Percentiles rank a stretch among this genome's conserved stretches.
phyloP scores from a whole-genome alignment of 2,888 invertebrate species.

The Nephrotoma guestfalica region DNA sequence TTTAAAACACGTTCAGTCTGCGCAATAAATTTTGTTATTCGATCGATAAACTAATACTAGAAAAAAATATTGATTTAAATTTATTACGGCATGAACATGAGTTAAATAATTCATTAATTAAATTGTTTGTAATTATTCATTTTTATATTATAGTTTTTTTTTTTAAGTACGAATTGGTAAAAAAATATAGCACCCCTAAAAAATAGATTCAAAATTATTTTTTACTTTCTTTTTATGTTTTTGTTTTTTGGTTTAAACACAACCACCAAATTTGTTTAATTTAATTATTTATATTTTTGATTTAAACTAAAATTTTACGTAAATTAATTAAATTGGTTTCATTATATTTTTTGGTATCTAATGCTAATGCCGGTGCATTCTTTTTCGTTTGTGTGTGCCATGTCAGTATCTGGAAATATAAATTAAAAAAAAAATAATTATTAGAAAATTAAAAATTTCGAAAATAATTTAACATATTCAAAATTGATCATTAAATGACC shows the following conservation, averaged over 20 bases:
- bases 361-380: slow-evolving; percentile 41
- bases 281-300: not conserved
- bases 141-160: not conserved
- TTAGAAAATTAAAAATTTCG: not conserved
- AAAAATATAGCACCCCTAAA: not conserved
- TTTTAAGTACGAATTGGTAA: not conserved
- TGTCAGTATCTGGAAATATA: slow-evolving; percentile 40
- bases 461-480: not conserved
- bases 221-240: not conserved
- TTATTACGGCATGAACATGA: not conserved
- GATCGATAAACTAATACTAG: not conserved
- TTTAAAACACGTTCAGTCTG: not conserved
- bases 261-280: not conserved
- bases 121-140: not conserved
- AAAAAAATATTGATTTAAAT: not conserved
- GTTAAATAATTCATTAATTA: not conserved
- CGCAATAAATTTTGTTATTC: not conserved
- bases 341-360: slow-evolving; percentile 42
- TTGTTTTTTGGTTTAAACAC: not conserved
- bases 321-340: slow-evolving; percentile 46
- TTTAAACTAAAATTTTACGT: slow-evolving; percentile 39
- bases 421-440: not conserved
- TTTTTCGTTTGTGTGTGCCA: slow-evolving; percentile 64
- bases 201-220: not conserved
- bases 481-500: too few relatives aligned